A percentile compares a stretch with the other conserved stretches of the same genome.
Evolutionary conservation across 37 sponge, comb jelly and placozoan species (phyloP).

Genomic region (Ephydatia muelleri): DNA sequence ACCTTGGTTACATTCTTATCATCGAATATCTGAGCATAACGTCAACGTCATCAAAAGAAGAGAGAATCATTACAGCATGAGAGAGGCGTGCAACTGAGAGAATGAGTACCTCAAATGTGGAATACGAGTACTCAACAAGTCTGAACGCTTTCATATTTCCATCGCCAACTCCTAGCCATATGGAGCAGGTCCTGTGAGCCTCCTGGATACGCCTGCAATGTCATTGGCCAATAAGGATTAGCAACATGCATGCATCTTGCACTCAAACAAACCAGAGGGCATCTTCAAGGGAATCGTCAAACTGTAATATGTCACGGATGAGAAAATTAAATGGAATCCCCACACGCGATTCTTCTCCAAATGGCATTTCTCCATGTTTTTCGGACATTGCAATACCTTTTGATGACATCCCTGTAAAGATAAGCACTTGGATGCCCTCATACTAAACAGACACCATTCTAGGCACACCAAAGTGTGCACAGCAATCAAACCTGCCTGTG

Average conservation of each 20-base stretch:
- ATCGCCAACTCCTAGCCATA: slow-evolving; percentile 77
- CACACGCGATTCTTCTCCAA: slow-evolving; percentile 55
- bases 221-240: not conserved
- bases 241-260: not conserved
- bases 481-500: too few relatives aligned
- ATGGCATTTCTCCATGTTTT: slow-evolving; percentile 55
- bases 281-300: slow-evolving; percentile 52
- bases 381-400: slow-evolving; percentile 63
- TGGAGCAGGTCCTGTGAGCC: slow-evolving; percentile 73
- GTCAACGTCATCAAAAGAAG: too few relatives aligned
- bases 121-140: slow-evolving; percentile 59
- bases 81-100: not conserved
- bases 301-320: slow-evolving; percentile 66
- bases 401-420: slow-evolving; percentile 35
- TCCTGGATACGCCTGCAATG: slow-evolving; percentile 43
- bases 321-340: slow-evolving; percentile 69
- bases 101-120: slow-evolving; percentile 46
- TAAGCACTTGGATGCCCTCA: too few relatives aligned
- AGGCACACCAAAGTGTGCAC: too few relatives aligned
- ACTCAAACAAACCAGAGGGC: slow-evolving; percentile 30
- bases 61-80: not conserved
- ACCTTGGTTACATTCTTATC: slow-evolving; percentile 57
- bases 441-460: too few relatives aligned
- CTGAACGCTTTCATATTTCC: slow-evolving; percentile 40
- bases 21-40: slow-evolving; percentile 34